Conservation (phyloP, 2,797 vertebrate genomes). For the Pantherophis vulpinus region DNA sequence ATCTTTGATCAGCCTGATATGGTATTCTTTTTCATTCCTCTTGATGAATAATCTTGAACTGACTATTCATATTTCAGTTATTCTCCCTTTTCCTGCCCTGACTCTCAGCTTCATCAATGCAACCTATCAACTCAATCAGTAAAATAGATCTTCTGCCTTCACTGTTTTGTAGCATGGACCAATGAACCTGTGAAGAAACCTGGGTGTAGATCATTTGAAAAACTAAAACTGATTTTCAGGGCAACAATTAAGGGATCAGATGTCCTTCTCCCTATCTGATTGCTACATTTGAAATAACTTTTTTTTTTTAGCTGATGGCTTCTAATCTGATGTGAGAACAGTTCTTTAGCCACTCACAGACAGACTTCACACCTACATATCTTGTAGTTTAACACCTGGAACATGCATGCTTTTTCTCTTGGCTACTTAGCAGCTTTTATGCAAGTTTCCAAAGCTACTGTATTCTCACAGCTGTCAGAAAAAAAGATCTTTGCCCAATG, state of each 20-base stretch:
- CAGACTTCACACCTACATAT: background rate
- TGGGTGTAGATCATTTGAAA: background rate
- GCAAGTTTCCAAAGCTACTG: background rate
- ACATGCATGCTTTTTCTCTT: background rate
- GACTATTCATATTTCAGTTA: background rate
- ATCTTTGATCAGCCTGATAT: background rate
- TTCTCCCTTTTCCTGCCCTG: background rate
- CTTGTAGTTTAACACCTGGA: background rate
- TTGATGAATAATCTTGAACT: background rate
- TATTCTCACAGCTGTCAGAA: slow-evolving; percentile 32
- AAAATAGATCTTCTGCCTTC: background rate
- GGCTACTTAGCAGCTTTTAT: background rate
- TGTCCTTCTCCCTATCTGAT: background rate
- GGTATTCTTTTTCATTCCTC: background rate
- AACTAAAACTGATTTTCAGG: background rate
- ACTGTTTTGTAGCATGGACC: background rate
- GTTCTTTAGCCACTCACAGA: background rate
- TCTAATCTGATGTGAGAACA: background rate
- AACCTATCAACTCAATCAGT: background rate
- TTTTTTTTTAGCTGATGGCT: background rate
- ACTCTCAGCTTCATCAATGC: background rate
- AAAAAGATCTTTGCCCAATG: slow-evolving; percentile 43
- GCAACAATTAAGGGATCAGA: background rate
- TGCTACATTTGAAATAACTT: background rate
- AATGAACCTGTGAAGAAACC: background rate